phyloP scores from a whole-genome alignment of 1,140 invertebrate species.

The Acromyrmex heyeri region DNA sequence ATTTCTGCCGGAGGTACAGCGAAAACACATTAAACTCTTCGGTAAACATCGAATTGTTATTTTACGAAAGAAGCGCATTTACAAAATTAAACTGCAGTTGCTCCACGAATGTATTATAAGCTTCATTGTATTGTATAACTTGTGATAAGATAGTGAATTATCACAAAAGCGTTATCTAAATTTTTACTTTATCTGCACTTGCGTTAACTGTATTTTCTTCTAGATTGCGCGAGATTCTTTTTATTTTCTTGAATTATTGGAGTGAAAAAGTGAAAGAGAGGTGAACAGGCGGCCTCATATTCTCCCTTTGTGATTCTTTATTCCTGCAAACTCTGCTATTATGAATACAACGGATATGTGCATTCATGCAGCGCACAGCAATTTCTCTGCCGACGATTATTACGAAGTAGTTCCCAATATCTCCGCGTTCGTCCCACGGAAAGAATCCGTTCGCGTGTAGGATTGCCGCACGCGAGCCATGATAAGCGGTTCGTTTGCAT shows the following conservation, averaged over 20 bases:
- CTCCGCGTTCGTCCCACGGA: conserved; percentile 20
- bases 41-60: background rate
- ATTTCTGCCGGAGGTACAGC: background rate
- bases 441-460: conserved; percentile 47
- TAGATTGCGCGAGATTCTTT: background rate
- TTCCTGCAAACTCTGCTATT: conserved; percentile 31
- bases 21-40: background rate
- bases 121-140: conserved; percentile 20
- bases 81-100: background rate
- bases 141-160: conserved; percentile 47
- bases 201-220: background rate
- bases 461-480: conserved; percentile 44
- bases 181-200: background rate
- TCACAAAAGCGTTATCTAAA: conserved; percentile 12
- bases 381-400: conserved; percentile 44
- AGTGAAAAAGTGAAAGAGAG: background rate
- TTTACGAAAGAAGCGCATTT: background rate
- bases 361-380: conserved; percentile 22
- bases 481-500: conserved; percentile 56
- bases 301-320: conserved; percentile 23
- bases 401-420: conserved; percentile 49
- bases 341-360: conserved; percentile 33
- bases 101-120: background rate
- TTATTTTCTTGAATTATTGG: background rate
- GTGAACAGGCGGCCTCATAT: background rate